phyloP scores from a whole-genome alignment of 2,888 invertebrate species.

The Tromatobia lineatoria region DNA sequence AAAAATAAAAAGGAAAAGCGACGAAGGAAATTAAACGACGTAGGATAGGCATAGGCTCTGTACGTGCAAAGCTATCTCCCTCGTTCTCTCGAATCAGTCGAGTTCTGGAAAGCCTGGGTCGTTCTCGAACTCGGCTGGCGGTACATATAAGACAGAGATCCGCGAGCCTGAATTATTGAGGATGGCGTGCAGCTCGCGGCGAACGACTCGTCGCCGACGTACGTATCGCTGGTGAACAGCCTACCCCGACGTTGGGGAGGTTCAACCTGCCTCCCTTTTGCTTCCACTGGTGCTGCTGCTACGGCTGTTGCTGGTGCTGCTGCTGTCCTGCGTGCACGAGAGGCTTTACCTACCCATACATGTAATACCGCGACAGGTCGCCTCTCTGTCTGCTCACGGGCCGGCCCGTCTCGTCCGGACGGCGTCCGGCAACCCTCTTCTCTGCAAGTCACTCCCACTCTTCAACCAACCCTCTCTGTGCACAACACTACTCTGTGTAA shows the following conservation, averaged over 20 bases:
- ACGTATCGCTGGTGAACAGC: constrained; percentile 35
- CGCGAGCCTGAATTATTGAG: constrained; percentile 82
- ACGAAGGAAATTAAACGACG: background rate
- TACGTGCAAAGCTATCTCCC: constrained; percentile 12
- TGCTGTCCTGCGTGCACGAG: constrained; percentile 44
- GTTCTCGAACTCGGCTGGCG: constrained; percentile 24
- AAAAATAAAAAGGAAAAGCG: too few relatives aligned
- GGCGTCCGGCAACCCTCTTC: constrained; percentile 61
- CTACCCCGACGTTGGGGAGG: constrained; percentile 38
- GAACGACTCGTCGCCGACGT: constrained; percentile 53
- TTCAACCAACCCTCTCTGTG: background rate
- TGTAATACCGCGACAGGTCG: constrained; percentile 59
- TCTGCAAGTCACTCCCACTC: constrained; percentile 35
- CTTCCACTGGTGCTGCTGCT: constrained; percentile 24
- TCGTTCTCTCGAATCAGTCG: constrained; percentile 4
- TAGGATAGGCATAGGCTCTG: background rate
- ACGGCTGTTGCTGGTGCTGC: constrained; percentile 22
- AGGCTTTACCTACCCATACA: constrained; percentile 49
- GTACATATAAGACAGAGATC: constrained; percentile 78
- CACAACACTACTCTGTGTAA: background rate
- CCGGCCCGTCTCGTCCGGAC: constrained; percentile 56
- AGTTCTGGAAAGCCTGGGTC: constrained; percentile 9
- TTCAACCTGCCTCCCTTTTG: constrained; percentile 44
- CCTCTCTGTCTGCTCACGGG: constrained; percentile 60
- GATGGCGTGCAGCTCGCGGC: constrained; percentile 78